Conservation (phyloP, 2,888 invertebrate species). For the Agriopis aurantiaria region DNA sequence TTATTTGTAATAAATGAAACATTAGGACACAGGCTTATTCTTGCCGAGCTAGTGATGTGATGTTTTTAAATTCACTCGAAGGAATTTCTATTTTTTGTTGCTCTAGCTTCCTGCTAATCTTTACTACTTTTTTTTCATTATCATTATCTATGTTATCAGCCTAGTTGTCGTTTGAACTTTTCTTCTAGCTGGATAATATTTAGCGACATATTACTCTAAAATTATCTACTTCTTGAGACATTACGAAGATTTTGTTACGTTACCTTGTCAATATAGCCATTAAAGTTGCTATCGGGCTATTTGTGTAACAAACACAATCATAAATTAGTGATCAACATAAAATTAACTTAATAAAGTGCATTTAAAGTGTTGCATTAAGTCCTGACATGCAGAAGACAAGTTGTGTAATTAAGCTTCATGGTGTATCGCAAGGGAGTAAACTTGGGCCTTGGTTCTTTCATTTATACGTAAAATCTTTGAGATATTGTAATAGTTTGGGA, state of each 20-base stretch:
- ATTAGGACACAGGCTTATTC: too few relatives aligned
- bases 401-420: conserved; percentile 35
- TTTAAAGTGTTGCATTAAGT: conserved; percentile 47
- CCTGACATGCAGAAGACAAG: conserved; percentile 48
- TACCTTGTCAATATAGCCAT: conserved; percentile 98
- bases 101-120: neutral
- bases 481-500: conserved; percentile 11
- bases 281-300: conserved; percentile 98
- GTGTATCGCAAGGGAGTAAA: conserved; percentile 38
- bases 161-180: neutral
- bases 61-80: neutral
- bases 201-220: conserved; percentile 40
- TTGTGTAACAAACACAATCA: conserved; percentile 89
- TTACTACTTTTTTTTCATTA: neutral
- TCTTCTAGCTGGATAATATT: conserved; percentile 24
- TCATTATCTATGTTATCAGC: neutral
- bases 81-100: neutral
- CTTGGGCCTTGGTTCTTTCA: conserved; percentile 27
- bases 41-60: neutral
- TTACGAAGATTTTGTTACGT: conserved; percentile 77
- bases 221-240: conserved; percentile 63
- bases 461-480: conserved; percentile 6
- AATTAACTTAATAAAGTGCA: conserved; percentile 59
- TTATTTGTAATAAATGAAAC: too few relatives aligned
- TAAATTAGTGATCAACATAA: conserved; percentile 78